Evolutionary conservation across 1,140 invertebrate genomes (phyloP).

Genomic region (Drosophila ogumai): DNA sequence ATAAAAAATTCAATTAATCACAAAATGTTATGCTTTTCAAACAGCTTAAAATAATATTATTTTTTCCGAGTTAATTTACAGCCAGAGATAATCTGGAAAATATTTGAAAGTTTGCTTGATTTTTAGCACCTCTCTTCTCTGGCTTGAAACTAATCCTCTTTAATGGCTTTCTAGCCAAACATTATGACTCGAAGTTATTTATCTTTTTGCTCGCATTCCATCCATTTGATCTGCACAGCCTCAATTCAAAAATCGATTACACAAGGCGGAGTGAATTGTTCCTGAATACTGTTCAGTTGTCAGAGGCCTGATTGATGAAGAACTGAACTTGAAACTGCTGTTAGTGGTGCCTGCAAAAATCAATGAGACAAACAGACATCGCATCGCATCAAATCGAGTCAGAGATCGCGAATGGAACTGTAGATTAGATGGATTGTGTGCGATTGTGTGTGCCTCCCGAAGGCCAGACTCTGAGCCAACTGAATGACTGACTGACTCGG

Average conservation of each 20-base stretch:
- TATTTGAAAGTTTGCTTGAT: background rate
- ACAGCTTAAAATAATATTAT: constrained; percentile 10
- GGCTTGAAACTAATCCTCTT: background rate
- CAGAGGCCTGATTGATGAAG: constrained; percentile 73
- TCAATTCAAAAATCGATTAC: constrained; percentile 56
- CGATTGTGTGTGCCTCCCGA: constrained; percentile 40
- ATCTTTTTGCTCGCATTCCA: constrained; percentile 6
- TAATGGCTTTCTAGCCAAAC: background rate
- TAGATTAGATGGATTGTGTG: constrained; percentile 65
- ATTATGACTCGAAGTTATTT: constrained; percentile 3
- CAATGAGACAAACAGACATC: constrained; percentile 68
- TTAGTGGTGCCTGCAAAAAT: too few relatives aligned
- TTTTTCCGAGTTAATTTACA: background rate
- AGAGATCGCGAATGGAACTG: constrained; percentile 59
- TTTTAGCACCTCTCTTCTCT: background rate
- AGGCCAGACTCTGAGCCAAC: constrained; percentile 49
- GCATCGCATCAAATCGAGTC: constrained; percentile 29
- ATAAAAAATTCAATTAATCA: constrained; percentile 10
- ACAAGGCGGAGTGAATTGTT: constrained; percentile 38
- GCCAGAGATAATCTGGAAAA: background rate
- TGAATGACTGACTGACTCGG: constrained; percentile 52
- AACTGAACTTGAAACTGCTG: constrained; percentile 78
- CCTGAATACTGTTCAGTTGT: constrained; percentile 56
- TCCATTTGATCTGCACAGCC: constrained; percentile 34
- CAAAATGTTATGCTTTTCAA: constrained; percentile 11